Base-by-base conservation (phyloP, 1,140 invertebrate genomes). In the Probaryconus sp. region DNA sequence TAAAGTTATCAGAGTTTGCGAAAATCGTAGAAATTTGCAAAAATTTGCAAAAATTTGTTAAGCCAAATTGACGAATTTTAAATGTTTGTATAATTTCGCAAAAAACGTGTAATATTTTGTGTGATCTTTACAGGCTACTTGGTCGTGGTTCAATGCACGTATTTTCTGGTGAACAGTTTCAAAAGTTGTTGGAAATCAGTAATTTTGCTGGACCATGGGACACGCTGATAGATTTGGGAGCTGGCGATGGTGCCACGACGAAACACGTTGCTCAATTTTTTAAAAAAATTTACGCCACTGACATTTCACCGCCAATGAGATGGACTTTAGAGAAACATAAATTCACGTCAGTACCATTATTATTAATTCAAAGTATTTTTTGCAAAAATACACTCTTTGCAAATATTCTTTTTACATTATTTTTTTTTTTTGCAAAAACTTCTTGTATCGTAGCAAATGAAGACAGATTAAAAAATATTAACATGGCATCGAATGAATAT, bases 101-200 rank as follows among this genome's bases (percentile, higher is more conserved):
- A n/a, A n/a, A n/a, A n/a, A n/a, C n/a, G n/a, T 63, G 20, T 56
- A 50, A 40, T n/a, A 31, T 4, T 20, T 24, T 40, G 10, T 50
- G 11, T 11, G 45, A 33, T 38, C 67, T 18, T 89, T 86, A 37
- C 90, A 96, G 95, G 61, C 91, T 95, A 81, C 87, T 97, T 5
- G 91, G 92, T 10, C 89, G 96, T 31, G 96, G 96, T 9, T 96
- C 95, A 0, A 98, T 98, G 96, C 97, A 97, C 87, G 94, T 98
- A 1, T 92, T 96, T 70, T 97, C 96, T 0, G 85, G 89, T 18
- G 83, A 89, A 13, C 96, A 97, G 80, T 93, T 96, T 61, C 86
- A 89, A 67, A 82, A 87, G 53, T 87, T 97, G 45, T 87, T 95
- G 73, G 80, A 84, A 26, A 70, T 87, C 3, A 81, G 87, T 79